Base-by-base conservation (phyloP, 2,113 vertebrate species). In the Illadopsis cleaveri region DNA sequence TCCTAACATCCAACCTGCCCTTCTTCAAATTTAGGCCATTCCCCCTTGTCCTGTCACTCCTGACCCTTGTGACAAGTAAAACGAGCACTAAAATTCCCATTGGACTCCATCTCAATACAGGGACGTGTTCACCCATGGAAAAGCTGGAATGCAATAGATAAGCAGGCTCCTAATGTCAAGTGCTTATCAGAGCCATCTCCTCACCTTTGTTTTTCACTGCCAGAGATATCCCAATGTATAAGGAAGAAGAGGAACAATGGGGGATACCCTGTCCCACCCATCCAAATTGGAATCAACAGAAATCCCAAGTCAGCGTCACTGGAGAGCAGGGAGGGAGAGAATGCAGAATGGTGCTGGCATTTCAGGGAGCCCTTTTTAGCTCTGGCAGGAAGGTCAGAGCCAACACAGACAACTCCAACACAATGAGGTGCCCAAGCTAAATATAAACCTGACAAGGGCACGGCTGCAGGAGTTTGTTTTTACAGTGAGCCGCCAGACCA, bases 371-470 rank as follows among this genome's bases (percentile, higher is more conserved):
- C 50, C 58, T 57, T 94, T 96, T 93, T 61, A 91, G 91, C 89
- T 48, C 38, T 35, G 1, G 64, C 82, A 96, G 97, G 93, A 92
- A 97, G 96, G 91, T 94, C 93, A 72, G 86, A 94, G 75, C 83
- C 90, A 83, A 71, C 92, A 79, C 62, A 93, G 77, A 70, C 75
- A 86, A 48, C 60, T 64, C 78, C 57, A 87, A 61, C 77, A 96
- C 95, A 90, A 96, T 93, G 88, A 96, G 57, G 76, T 89, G 65
- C 79, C 6, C 14, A 58, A 51, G 62, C 79, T 89, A 95, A 92
- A 97, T 94, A 89, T 86, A 91, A 95, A 78, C 54, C 38, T 20
- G 5, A 12, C 2, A 1, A 20, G 93, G 50, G 65, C 77, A 91
- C 1, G 35, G 73, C 31, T 27, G 57, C 78, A 69, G 71, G 53